These are phyloP conservation scores for Chironomus tentans DNA, from an alignment of 2,888 invertebrate genomes.

Conservation along the genomic window DNA sequence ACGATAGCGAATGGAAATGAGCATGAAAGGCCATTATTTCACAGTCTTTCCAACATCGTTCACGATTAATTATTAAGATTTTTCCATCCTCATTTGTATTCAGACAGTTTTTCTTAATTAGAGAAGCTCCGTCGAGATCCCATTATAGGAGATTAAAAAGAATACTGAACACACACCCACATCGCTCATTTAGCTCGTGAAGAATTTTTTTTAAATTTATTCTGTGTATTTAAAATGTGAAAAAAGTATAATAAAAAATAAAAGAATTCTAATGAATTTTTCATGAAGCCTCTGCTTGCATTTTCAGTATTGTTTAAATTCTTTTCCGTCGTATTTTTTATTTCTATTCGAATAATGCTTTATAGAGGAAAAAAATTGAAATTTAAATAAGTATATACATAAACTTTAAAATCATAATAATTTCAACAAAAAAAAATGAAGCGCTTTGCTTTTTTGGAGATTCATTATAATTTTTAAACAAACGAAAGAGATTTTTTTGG, in stretches of 20 bases:
- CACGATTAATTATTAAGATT: too few species aligned
- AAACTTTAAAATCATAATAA: background rate
- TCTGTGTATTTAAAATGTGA: background rate
- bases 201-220: background rate
- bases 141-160: background rate
- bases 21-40: too few species aligned
- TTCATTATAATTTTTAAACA: slow-evolving; percentile 4
- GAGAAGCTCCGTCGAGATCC: background rate
- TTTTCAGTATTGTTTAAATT: slow-evolving; percentile 3
- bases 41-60: too few species aligned
- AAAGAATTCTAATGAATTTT: slow-evolving; percentile 3
- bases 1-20: too few species aligned
- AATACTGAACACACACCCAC: background rate
- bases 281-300: background rate
- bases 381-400: background rate
- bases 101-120: background rate
- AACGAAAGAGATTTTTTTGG: background rate
- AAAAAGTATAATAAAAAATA: too few species aligned
- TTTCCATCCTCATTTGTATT: too few species aligned
- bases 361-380: background rate
- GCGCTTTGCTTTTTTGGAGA: background rate
- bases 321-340: background rate
- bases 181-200: background rate
- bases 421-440: background rate
- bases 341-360: background rate